A percentile compares a stretch with the other conserved stretches of the same genome.
phyloP scores from a whole-genome alignment of 2,888 invertebrate genomes.

The Diarsia mendica region DNA sequence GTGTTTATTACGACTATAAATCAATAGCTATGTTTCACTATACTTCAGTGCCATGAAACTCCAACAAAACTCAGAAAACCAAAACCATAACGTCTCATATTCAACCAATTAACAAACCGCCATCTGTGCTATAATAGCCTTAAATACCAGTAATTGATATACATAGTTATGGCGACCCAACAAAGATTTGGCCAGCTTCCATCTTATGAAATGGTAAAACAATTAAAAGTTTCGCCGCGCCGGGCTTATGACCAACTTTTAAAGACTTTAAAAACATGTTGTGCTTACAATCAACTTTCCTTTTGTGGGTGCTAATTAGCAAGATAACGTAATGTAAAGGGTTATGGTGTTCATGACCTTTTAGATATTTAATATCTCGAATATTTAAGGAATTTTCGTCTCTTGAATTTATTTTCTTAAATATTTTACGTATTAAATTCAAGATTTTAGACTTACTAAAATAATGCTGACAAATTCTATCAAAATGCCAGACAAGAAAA shows the following conservation, averaged over 20 bases:
- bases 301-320: conserved; percentile 59
- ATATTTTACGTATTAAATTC: background rate
- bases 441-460: background rate
- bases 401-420: background rate
- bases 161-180: conserved; percentile 43
- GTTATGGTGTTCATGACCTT: conserved; percentile 21
- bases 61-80: background rate
- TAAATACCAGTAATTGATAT: conserved; percentile 50
- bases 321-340: conserved; percentile 49
- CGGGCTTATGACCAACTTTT: conserved; percentile 64
- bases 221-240: conserved; percentile 75
- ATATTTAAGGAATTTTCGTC: background rate
- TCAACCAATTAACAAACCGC: background rate
- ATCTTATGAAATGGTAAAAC: conserved; percentile 77
- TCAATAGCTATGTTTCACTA: background rate
- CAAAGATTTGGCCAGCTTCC: conserved; percentile 66
- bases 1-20: background rate
- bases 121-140: conserved; percentile 18
- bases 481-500: background rate
- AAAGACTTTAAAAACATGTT: conserved; percentile 72
- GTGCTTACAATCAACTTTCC: conserved; percentile 58
- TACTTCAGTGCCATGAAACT: background rate
- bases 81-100: background rate
- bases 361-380: background rate
- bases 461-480: background rate